Percentiles rank a stretch among this genome's conserved stretches.
These are phyloP conservation scores for Cantharis rufa DNA, from an alignment of 2,888 invertebrate species.

Conservation along the genomic window DNA sequence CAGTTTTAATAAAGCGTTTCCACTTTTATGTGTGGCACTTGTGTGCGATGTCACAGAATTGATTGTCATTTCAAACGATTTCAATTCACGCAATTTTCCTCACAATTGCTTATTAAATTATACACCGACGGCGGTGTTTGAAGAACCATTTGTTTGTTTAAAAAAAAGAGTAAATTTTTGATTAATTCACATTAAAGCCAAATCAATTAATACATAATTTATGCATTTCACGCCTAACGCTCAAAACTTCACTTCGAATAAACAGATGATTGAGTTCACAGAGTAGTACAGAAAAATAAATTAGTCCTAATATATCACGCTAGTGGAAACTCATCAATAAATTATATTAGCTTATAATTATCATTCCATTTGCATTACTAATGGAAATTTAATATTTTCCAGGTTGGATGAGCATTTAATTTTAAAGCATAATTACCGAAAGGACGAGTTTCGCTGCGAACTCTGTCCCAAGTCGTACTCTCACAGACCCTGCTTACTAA, in stretches of 20 bases:
- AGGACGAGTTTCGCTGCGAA: slow-evolving; percentile 81
- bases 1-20: slow-evolving; percentile 5
- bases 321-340: slow-evolving; percentile 25
- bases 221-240: slow-evolving; percentile 32
- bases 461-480: slow-evolving; percentile 83
- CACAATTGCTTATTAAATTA: slow-evolving; percentile 3
- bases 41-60: slow-evolving; percentile 30
- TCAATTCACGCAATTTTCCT: slow-evolving; percentile 27
- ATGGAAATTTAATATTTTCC: slow-evolving; percentile 50
- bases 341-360: slow-evolving; percentile 3
- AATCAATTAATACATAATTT: slow-evolving; percentile 31
- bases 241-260: slow-evolving; percentile 26
- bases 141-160: not conserved
- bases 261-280: slow-evolving; percentile 40
- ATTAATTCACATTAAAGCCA: slow-evolving; percentile 14
- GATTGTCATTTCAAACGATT: slow-evolving; percentile 25
- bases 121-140: not conserved
- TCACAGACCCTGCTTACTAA: slow-evolving; percentile 77
- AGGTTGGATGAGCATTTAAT: slow-evolving; percentile 86
- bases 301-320: slow-evolving; percentile 38
- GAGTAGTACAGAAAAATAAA: slow-evolving; percentile 35
- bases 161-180: not conserved
- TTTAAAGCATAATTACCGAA: slow-evolving; percentile 75
- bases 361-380: not conserved
- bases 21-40: not conserved